Conservation (phyloP, 2,113 vertebrate genomes). For the Scophthalmus maximus region DNA sequence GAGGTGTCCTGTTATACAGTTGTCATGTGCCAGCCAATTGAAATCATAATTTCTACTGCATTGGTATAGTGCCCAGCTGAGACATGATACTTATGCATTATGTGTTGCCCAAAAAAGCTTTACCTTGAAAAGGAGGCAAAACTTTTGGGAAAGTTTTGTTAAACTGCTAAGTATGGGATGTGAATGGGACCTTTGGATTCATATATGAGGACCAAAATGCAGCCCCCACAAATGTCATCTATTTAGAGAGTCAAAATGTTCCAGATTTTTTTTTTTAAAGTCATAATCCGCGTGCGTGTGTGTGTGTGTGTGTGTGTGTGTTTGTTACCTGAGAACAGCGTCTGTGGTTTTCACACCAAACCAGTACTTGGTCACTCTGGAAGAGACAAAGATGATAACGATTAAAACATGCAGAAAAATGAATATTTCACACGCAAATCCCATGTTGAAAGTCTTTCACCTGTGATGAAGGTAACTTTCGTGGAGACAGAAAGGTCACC, state of each 20-base stretch:
- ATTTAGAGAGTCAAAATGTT: not conserved
- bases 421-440: slow-evolving; percentile 22
- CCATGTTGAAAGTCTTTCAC: not conserved
- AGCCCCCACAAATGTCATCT: not conserved
- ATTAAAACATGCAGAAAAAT: slow-evolving; percentile 52
- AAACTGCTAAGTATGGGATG: too few species aligned
- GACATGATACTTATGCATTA: too few species aligned
- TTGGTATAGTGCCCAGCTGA: not conserved
- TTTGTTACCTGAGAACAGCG: slow-evolving; percentile 77
- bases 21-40: too few species aligned
- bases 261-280: not conserved
- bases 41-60: not conserved
- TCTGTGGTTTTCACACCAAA: slow-evolving; percentile 78
- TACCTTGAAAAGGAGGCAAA: too few species aligned
- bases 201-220: not conserved
- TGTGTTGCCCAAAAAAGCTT: not conserved
- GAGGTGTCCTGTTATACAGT: too few species aligned
- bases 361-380: slow-evolving; percentile 77
- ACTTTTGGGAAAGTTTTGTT: not conserved
- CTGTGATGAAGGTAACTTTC: not conserved
- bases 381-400: slow-evolving; percentile 46
- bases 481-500: slow-evolving; percentile 45
- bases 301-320: slow-evolving; percentile 19
- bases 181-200: not conserved
- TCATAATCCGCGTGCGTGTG: slow-evolving; percentile 3